Base-by-base conservation (phyloP, 2,113 vertebrate species). In the Euleptes europaea region DNA sequence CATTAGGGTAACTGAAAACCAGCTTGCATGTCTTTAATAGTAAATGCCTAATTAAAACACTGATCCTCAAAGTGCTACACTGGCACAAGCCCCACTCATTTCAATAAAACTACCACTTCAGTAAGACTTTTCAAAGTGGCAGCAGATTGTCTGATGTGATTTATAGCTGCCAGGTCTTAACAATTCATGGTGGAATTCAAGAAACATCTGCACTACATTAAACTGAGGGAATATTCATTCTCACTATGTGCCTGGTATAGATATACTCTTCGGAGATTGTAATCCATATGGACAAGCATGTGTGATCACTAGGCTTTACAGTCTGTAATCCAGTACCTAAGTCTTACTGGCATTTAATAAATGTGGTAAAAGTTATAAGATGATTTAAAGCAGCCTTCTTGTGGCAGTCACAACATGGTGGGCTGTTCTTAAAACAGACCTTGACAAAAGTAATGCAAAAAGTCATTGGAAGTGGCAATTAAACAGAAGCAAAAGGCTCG, bases 121-220 rank as follows among this genome's bases (percentile, higher is more conserved):
- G 40, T 47, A 79, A 78, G 40, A 85, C 19, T 85, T 85, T 85
- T 80, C 54, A 73, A 85, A 80, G 69, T 80, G 70, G 33, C 84
- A 85, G 77, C 69, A 65, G 84, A 85, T 73, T 80, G 67, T 65
- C 69, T 73, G 13, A 47, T 73, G 51, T 85, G 77, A 80, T 80
- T 85, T 72, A 79, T 73, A 65, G 33, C 67, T 79, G 54, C 76
- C 84, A 85, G n/a, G 42, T 65, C 42, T 63, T 28, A 72, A 40
- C n/a, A 8, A 63, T 73, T 72, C 76, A 72, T 42, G 63, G 76
- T 80, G 54, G 40, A 85, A 73, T 65, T 79, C 79, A 69, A 73
- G 76, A 65, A 85, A 65, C 69, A 63, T 80, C 77, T 79, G 54
- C 54, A 65, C 19, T 65, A 23, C 65, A 69, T 47, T 38, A 54